phyloP scores from a whole-genome alignment of 2,797 vertebrate genomes.

The Poeciliopsis paucimaculata region DNA sequence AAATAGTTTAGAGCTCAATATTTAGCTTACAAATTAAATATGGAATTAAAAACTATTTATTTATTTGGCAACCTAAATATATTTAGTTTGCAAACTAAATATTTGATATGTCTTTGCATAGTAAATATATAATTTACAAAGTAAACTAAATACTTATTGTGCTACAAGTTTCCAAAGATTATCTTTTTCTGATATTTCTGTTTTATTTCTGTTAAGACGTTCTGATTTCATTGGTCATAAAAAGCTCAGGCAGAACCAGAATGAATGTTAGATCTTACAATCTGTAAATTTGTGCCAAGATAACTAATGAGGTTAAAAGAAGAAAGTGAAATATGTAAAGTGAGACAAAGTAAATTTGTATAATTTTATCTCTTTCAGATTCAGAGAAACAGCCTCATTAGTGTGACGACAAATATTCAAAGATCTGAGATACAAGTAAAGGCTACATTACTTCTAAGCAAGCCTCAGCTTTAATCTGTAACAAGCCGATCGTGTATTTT shows the following conservation, averaged over 20 bases:
- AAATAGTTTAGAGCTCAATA: too few relatives aligned
- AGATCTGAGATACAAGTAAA: slow-evolving; percentile 1
- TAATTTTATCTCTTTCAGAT: background rate
- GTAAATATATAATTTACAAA: too few relatives aligned
- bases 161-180: background rate
- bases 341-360: background rate
- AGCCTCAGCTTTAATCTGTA: background rate
- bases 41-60: too few relatives aligned
- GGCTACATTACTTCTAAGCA: background rate
- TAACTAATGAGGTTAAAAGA: background rate
- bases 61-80: too few relatives aligned
- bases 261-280: background rate
- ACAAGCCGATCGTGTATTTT: background rate
- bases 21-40: too few relatives aligned
- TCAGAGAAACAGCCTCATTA: background rate
- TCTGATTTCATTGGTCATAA: background rate
- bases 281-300: background rate
- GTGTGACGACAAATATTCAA: background rate
- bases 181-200: background rate
- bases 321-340: background rate
- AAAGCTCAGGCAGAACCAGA: background rate
- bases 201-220: background rate
- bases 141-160: background rate
- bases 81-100: too few relatives aligned
- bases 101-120: too few relatives aligned